These are phyloP conservation scores for Puma concolor DNA, from an alignment of 2,113 vertebrate genomes.

Conservation along the genomic window DNA sequence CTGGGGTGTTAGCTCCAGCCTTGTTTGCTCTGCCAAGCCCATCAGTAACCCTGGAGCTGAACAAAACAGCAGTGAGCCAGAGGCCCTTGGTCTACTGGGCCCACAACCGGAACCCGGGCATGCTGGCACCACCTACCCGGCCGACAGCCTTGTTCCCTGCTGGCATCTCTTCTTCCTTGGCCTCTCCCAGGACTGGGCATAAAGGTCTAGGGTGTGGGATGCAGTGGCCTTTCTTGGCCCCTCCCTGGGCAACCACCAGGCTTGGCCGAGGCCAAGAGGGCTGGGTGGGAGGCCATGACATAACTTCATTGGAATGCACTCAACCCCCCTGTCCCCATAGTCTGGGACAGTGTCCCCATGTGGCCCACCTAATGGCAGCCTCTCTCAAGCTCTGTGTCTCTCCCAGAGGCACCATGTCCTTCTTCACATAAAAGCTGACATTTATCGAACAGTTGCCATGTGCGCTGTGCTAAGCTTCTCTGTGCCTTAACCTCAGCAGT, in stretches of 20 bases:
- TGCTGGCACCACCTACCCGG: neutral
- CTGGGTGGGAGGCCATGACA: neutral
- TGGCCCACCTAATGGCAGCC: neutral
- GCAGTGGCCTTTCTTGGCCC: neutral
- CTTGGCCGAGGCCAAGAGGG: neutral
- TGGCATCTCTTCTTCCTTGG: neutral
- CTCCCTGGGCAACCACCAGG: neutral
- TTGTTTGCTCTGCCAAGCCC: neutral
- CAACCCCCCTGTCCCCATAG: neutral
- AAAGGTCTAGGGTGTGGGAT: neutral
- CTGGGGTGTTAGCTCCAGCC: neutral
- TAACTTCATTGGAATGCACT: neutral
- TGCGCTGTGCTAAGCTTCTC: neutral
- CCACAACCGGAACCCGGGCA: fast-evolving
- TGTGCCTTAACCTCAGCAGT: neutral
- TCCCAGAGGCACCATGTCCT: neutral
- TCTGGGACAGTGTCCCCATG: neutral
- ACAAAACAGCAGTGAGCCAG: neutral
- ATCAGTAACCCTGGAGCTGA: neutral
- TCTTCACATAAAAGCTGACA: neutral
- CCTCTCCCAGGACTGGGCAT: neutral
- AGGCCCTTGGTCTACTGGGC: neutral
- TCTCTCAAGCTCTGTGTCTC: neutral
- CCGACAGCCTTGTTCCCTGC: neutral
- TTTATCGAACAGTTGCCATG: fast-evolving